Base-by-base conservation (phyloP, 2,113 vertebrate species). In the Aviceda subcristata region DNA sequence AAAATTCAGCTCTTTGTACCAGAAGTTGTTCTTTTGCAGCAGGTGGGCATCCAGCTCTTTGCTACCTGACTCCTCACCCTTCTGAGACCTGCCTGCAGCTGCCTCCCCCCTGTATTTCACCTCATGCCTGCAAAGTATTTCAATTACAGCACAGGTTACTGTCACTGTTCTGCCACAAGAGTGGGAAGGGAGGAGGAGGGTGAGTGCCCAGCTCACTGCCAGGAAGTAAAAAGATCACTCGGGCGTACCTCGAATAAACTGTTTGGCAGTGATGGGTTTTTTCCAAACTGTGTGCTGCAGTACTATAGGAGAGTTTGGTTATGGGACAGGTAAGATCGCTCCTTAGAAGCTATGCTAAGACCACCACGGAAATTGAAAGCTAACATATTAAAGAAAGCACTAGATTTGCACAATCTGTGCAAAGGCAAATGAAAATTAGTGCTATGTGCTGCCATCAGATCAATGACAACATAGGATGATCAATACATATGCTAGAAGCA, bases 221-320 rank as follows among this genome's bases (percentile, higher is more conserved):
- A 15, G 11, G 27, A 92, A 85, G 34, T 22, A 15, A 46, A 76
- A 26, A 39, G 27, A 7, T 88, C 17, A 38, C 20, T 55, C 6
- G 3, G 21, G 6, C 1, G 1, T 22, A 53, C 19, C 15, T 46
- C 1, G 0, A 20, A 48, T 26, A 13, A 72, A 30, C 1, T 10
- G 6, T 64, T 59, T 38, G 55, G 5, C 32, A 55, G 34, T 32
- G 20, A 41, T 4, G n/a, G 2, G 24, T 41, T 46, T 38, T 46
- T 64, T n/a, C 34, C 59, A 26, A 18, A 1, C 12, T 27, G 5
- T 17, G 12, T 50, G 30, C 38, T 69, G 27, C n/a, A 62, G 48
- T 24, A 14, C 21, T 53, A 0, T 6, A 5, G 16, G 38, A 32
- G 22, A 77, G 17, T 38, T 51, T n/a, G 55, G 20, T 7, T 29